A percentile compares a stretch with the other conserved stretches of the same genome.
phyloP scores from a whole-genome alignment of 2,888 invertebrate species.

The Hanleya hanleyi region DNA sequence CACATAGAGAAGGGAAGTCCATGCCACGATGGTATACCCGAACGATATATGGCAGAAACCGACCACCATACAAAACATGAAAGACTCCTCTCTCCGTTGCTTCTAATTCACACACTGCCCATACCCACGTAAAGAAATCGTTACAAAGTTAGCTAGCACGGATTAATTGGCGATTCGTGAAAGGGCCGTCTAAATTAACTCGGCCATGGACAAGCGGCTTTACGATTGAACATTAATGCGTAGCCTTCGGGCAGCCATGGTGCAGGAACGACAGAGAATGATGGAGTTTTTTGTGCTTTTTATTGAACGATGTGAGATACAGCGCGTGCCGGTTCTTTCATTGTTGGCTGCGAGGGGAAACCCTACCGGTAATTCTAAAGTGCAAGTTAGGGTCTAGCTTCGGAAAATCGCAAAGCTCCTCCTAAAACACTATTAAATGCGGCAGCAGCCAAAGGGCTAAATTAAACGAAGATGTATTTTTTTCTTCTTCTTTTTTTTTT shows the following conservation, averaged over 20 bases:
- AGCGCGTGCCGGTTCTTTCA: slow-evolving; percentile 1
- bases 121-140: neutral
- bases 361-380: slow-evolving; percentile 3
- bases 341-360: neutral
- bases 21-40: too few relatives aligned
- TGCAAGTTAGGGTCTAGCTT: neutral
- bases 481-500: too few relatives aligned
- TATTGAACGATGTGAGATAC: neutral
- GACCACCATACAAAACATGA: neutral
- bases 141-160: slow-evolving; percentile 7
- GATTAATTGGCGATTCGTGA: slow-evolving; percentile 10
- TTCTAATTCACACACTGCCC: neutral
- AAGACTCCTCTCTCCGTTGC: neutral
- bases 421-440: neutral
- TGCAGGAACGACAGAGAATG: neutral
- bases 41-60: too few relatives aligned
- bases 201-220: slow-evolving; percentile 1
- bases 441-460: neutral
- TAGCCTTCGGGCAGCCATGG: neutral
- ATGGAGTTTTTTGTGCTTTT: neutral
- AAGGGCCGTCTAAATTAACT: slow-evolving; percentile 9
- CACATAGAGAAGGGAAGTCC: too few relatives aligned
- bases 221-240: slow-evolving; percentile 7
- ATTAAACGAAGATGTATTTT: neutral
- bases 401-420: neutral